A percentile compares a stretch with the other conserved stretches of the same genome.
Conservation (phyloP, 2,113 vertebrate genomes). For the Anoura caudifer region DNA sequence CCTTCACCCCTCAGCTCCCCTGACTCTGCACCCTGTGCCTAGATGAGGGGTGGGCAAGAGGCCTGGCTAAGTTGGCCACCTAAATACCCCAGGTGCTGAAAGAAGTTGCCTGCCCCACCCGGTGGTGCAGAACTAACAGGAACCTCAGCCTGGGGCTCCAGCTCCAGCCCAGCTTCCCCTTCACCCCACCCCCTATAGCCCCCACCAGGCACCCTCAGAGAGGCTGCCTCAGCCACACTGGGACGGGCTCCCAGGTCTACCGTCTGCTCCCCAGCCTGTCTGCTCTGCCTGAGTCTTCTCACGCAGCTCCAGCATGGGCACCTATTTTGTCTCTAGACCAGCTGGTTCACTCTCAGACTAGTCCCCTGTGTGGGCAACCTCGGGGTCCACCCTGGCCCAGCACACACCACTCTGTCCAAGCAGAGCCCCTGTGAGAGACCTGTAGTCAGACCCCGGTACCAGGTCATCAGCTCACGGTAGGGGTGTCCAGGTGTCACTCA, state of each 20-base stretch:
- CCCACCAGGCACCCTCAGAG: not conserved
- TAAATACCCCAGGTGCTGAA: not conserved
- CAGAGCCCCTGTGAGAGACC: no score
- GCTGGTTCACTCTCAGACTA: not conserved
- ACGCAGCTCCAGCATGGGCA: not conserved
- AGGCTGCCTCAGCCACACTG: not conserved
- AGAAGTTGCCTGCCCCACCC: not conserved
- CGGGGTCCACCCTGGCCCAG: not conserved
- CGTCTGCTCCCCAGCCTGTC: not conserved
- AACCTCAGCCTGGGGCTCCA: not conserved
- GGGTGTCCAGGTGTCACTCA: not conserved
- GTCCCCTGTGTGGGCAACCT: not conserved
- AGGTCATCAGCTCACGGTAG: not conserved
- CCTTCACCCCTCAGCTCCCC: not conserved
- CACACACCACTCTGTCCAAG: no score
- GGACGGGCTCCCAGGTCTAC: not conserved
- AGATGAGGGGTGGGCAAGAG: not conserved
- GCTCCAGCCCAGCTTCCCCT: not conserved
- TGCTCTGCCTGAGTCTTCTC: not conserved
- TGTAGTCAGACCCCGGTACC: no score
- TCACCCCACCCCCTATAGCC: not conserved
- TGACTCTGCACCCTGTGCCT: not conserved
- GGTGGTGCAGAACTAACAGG: rapidly evolving
- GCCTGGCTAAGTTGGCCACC: not conserved
- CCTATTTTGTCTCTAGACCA: not conserved